Base-by-base conservation (phyloP, 30 jellyfish, hydroid and myxozoan genomes). In the Mastigias papua region DNA sequence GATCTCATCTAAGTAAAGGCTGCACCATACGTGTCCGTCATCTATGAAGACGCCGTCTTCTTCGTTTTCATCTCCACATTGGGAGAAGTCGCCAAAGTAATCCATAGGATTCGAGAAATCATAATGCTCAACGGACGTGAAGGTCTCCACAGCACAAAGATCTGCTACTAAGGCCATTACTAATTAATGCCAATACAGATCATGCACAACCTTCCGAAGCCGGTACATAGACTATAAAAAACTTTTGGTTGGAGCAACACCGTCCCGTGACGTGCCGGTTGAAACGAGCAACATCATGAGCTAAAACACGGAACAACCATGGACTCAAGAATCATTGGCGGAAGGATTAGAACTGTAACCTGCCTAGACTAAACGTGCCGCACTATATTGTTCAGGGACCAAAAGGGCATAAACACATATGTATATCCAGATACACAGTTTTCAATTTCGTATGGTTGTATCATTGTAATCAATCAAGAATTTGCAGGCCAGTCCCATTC, bases 1-100 rank as follows among this genome's bases (percentile, higher is more conserved):
- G 20, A 83, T 83, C 34, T 83, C 92, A 26, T 83, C 92, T 31
- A 83, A 37, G 48, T 83, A 83, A 5, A 83, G 29, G 48, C 85
- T 70, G 57, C 58, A 68, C 92, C 86, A 83, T 1, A 70, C 60
- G 20, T 66, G 92, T 33, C 75, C 86, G 33, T 60, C 86, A 29
- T 68, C 80, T 29, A 60, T 17, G 16, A 79, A 34, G 34, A 33
- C 80, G 46, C 62, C 89, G 17, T 61, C 89, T 32, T 49, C 73
- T 23, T 74, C 86, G 42, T 16, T 23, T 22, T 79, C 80, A 6
- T 79, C 79, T 62, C 69, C 69, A 32, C 48, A 58, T 15, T 21
- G 78, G 49, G 89, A 62, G 73, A 78, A 31, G 65, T 0, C 77
- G 21, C 61, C 89, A 31, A 9, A 60, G 20, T 26, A 79, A 25